phyloP scores from a whole-genome alignment of 1,140 invertebrate species.

The Hylaeus anthracinus region DNA sequence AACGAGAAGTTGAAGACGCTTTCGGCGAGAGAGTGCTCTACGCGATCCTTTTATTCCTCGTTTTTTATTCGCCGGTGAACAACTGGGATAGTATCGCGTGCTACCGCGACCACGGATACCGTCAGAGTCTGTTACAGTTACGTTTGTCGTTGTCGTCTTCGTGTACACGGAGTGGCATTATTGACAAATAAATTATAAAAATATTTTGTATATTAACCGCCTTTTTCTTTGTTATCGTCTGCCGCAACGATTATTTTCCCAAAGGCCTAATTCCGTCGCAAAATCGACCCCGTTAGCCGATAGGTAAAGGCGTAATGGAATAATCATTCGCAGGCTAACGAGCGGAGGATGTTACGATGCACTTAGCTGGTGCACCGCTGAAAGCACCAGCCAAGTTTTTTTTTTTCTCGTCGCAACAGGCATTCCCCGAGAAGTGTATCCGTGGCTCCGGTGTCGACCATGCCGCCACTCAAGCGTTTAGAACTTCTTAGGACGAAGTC shows the following conservation, averaged over 20 bases:
- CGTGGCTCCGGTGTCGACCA: conserved; percentile 2
- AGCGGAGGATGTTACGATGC: conserved; percentile 50
- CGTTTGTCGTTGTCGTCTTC: background rate
- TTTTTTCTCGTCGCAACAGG: conserved; percentile 18
- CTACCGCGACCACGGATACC: background rate
- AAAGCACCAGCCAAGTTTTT: conserved; percentile 40
- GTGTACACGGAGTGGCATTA: too few relatives aligned
- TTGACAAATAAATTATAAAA: too few relatives aligned
- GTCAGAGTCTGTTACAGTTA: background rate
- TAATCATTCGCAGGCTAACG: conserved; percentile 37
- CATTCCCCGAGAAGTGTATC: conserved; percentile 17
- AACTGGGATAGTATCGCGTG: conserved; percentile 21
- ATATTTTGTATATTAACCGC: too few relatives aligned
- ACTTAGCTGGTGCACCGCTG: conserved; percentile 40
- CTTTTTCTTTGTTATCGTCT: too few relatives aligned
- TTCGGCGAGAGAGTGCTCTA: conserved; percentile 48
- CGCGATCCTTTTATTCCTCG: conserved; percentile 18
- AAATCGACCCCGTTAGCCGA: conserved; percentile 1
- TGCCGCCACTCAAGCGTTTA: conserved; percentile 18
- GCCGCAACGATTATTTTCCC: background rate
- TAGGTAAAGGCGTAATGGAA: conserved; percentile 8
- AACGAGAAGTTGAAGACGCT: conserved; percentile 58
- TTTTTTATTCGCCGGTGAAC: background rate
- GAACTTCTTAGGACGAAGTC: conserved; percentile 32
- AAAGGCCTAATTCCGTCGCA: conserved; percentile 5